Conservation (phyloP, 2,113 vertebrate species). For the Donacobius atricapilla region DNA sequence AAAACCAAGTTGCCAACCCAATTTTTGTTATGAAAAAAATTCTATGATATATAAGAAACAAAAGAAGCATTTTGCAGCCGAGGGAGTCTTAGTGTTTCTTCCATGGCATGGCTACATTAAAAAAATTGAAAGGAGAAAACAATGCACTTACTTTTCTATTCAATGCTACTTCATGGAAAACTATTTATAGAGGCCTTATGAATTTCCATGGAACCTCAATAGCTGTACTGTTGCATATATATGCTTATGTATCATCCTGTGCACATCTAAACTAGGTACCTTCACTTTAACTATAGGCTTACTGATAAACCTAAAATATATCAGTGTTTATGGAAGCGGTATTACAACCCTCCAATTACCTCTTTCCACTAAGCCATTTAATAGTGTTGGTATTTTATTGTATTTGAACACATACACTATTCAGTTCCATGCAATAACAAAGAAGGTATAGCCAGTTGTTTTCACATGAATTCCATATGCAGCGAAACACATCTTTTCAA, state of each 20-base stretch:
- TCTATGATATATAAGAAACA: not conserved
- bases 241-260: not conserved
- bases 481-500: not conserved
- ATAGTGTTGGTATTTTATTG: not conserved
- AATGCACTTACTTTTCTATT: not conserved
- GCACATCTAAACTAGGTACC: not conserved
- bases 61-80: not conserved
- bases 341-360: not conserved
- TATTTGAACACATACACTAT: not conserved
- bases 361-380: not conserved
- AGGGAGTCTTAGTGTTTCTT: not conserved
- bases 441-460: not conserved
- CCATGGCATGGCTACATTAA: not conserved
- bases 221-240: not conserved
- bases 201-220: not conserved
- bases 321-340: not conserved
- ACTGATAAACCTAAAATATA: not conserved
- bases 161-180: not conserved
- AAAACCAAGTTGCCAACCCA: not conserved
- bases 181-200: not conserved
- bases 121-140: not conserved
- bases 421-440: not conserved
- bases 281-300: not conserved
- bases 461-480: rapidly evolving
- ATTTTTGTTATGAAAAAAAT: not conserved